These are phyloP conservation scores for Subacronicta megacephala DNA, from an alignment of 2,888 invertebrate genomes.

Conservation along the genomic window DNA sequence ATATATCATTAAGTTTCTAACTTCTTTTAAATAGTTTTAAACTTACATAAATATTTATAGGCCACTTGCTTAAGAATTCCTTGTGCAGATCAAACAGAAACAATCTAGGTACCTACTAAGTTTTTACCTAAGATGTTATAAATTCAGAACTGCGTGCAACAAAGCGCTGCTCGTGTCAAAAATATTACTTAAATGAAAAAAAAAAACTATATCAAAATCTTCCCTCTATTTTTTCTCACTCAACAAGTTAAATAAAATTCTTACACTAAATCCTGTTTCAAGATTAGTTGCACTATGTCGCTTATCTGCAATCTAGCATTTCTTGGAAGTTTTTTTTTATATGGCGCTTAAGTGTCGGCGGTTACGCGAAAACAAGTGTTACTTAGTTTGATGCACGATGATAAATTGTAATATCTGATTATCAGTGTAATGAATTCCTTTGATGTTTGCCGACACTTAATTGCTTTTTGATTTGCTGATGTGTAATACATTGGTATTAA, in stretches of 20 bases:
- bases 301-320: slow-evolving; percentile 52
- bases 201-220: too few relatives aligned
- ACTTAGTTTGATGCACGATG: slow-evolving; percentile 42
- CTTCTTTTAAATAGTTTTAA: too few relatives aligned
- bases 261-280: slow-evolving; percentile 39
- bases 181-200: too few relatives aligned
- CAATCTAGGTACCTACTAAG: too few relatives aligned
- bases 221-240: neutral
- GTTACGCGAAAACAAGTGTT: slow-evolving; percentile 51
- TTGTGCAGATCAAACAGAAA: too few relatives aligned
- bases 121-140: too few relatives aligned
- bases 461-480: slow-evolving; percentile 39
- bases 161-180: neutral
- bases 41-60: too few relatives aligned
- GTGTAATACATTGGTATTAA: slow-evolving; percentile 17
- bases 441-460: slow-evolving; percentile 49
- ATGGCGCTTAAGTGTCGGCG: slow-evolving; percentile 34
- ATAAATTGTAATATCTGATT: slow-evolving; percentile 54
- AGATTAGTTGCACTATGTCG: slow-evolving; percentile 34
- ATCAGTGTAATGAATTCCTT: slow-evolving; percentile 46
- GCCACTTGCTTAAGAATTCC: too few relatives aligned
- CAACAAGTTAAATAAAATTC: slow-evolving; percentile 4
- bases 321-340: slow-evolving; percentile 45
- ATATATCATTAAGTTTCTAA: too few relatives aligned
- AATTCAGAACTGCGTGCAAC: neutral